Evolutionary conservation across 2,797 vertebrate genomes (phyloP).

Genomic region (Eidolon dupreanum): DNA sequence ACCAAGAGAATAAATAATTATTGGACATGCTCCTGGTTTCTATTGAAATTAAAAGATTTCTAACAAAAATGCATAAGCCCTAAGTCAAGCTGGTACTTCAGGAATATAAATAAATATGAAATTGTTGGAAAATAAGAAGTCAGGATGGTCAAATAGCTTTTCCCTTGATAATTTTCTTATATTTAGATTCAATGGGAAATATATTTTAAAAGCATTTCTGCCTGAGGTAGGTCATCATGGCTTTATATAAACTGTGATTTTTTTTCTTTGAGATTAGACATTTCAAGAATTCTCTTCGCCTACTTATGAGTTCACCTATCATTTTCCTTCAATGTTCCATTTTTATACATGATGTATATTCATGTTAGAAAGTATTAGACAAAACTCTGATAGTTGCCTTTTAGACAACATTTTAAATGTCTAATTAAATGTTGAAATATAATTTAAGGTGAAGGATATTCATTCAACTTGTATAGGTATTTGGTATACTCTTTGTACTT

Average conservation of each 20-base stretch:
- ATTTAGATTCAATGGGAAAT: background rate
- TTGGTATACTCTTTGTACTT: background rate
- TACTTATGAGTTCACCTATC: background rate
- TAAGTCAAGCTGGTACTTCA: background rate
- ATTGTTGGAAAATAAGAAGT: background rate
- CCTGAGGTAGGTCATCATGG: background rate
- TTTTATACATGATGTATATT: background rate
- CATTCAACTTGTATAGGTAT: background rate
- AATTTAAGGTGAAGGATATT: constrained; percentile 14
- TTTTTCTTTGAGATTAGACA: background rate
- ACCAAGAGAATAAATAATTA: background rate
- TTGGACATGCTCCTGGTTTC: background rate
- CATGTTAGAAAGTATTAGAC: background rate
- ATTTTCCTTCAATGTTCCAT: background rate
- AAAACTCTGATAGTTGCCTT: background rate
- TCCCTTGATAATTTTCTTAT: background rate
- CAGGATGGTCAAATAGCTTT: background rate
- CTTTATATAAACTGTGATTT: background rate
- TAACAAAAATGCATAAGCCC: background rate
- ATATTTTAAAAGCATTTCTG: background rate
- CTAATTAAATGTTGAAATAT: constrained; percentile 40
- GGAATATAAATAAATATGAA: background rate
- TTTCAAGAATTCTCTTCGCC: background rate
- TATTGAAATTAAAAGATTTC: background rate
- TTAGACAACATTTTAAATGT: constrained; percentile 1